Percentiles rank a stretch among this genome's conserved stretches.
phyloP scores from a whole-genome alignment of 1,140 invertebrate genomes.

The Bombus difficillimus region DNA sequence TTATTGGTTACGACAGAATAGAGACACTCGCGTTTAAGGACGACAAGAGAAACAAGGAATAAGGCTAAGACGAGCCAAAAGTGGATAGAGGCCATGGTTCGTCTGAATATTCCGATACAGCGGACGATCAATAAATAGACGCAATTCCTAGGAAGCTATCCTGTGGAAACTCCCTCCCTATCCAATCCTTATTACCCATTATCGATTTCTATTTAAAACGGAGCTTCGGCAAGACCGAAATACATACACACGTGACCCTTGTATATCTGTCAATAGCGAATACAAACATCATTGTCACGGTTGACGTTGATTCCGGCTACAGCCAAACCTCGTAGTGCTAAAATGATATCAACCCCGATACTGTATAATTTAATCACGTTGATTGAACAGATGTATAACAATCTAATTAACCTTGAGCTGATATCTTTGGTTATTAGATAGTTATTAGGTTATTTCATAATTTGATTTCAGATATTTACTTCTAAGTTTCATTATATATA shows the following conservation, averaged over 20 bases:
- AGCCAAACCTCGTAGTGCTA: background rate
- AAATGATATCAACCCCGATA: background rate
- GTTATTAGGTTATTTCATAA: no score
- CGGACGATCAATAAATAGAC: constrained; percentile 67
- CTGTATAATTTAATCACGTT: background rate
- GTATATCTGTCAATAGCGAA: constrained; percentile 40
- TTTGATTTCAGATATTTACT: background rate
- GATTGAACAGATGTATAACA: background rate
- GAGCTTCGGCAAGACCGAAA: constrained; percentile 18
- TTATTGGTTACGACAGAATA: background rate
- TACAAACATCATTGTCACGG: constrained; percentile 51
- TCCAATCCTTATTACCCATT: constrained; percentile 53
- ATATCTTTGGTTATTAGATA: background rate
- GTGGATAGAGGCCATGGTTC: constrained; percentile 26
- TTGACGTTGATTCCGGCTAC: constrained; percentile 30
- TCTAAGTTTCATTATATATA: background rate
- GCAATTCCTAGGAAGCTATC: constrained; percentile 65
- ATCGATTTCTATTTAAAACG: constrained; percentile 53
- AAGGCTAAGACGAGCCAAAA: constrained; percentile 9
- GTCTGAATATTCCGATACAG: constrained; percentile 62
- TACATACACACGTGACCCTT: constrained; percentile 18
- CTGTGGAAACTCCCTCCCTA: constrained; percentile 13
- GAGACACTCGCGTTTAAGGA: constrained; percentile 6
- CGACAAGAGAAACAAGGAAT: background rate
- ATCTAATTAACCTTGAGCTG: background rate